phyloP scores from a whole-genome alignment of 1,140 invertebrate species.

The Diuraphis noxia region DNA sequence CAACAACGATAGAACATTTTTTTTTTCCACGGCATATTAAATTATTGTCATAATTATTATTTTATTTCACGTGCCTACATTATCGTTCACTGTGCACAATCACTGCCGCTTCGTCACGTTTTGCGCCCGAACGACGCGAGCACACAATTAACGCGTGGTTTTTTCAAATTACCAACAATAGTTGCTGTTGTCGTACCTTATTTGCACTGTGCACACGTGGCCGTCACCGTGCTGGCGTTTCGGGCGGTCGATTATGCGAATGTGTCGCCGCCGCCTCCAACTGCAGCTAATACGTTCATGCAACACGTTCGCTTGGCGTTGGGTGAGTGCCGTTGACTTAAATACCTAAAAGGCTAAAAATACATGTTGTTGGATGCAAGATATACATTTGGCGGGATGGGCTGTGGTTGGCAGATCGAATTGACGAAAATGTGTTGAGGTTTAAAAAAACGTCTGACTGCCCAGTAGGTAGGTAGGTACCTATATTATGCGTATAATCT shows the following conservation, averaged over 20 bases:
- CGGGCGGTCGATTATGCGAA: neutral
- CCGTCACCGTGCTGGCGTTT: neutral
- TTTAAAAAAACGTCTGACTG: no score
- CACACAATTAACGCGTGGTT: neutral
- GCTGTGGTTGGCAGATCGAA: no score
- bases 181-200: neutral
- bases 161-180: neutral
- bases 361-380: no score
- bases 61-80: neutral
- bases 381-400: no score
- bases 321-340: slow-evolving; percentile 4
- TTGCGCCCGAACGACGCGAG: neutral
- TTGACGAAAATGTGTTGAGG: no score
- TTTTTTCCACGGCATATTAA: neutral
- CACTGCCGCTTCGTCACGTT: neutral
- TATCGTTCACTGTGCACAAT: neutral
- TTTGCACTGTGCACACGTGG: neutral
- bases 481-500: no score
- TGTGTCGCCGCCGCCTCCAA: neutral
- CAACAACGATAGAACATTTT: neutral
- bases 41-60: neutral
- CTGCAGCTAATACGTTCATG: neutral
- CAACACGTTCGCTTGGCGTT: neutral
- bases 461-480: no score
- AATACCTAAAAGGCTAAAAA: no score